Evolutionary conservation across 2,888 invertebrate genomes (phyloP), one percentile per base, ranked within the genome.

Genomic region (Campoletis raptor): DNA sequence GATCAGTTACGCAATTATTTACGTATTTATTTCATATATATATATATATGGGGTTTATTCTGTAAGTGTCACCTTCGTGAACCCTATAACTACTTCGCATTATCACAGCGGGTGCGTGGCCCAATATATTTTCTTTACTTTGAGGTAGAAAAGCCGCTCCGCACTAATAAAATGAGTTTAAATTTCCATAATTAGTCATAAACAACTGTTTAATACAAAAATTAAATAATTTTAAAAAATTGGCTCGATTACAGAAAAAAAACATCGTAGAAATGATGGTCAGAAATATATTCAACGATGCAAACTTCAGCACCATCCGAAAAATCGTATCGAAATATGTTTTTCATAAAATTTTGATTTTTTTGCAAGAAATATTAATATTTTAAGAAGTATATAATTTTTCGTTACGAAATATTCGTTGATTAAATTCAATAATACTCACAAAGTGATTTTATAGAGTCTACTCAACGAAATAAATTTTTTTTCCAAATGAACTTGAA

Each of bases 11-110:
- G 74, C 78, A 85, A 85, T 85, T 85, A 85, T 48, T 61, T 61
- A 80, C 61, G 79, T 40, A 74, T 73, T 72, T 57, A 24, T 30
- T 7, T 12, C 30, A 52, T 30, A 24, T 15, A 24, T 30, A 61
- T 57, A 21, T 30, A 30, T 61, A 61, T 24, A 24, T 57, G 15
- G 6, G 30, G 12, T 61, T 61, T 61, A 61, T 42, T 48, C 3
- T 30, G 61, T 40, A 54, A 76, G 36, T 18, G 61, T 48, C 66
- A 48, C 77, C 30, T 40, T 69, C 40, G 67, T 61, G 52, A 78
- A 57, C 73, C 69, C 82, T 78, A 88, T 89, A 87, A 91, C 92
- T 91, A 91, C 90, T 90, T 89, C 89, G 90, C 90, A 91, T 92
- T 92, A 92, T 90, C 73, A 88, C 88, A 88, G 88, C 90, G 89